Evolutionary conservation across 2,113 vertebrate species (phyloP).

Genomic region (Patagioenas fasciata): DNA sequence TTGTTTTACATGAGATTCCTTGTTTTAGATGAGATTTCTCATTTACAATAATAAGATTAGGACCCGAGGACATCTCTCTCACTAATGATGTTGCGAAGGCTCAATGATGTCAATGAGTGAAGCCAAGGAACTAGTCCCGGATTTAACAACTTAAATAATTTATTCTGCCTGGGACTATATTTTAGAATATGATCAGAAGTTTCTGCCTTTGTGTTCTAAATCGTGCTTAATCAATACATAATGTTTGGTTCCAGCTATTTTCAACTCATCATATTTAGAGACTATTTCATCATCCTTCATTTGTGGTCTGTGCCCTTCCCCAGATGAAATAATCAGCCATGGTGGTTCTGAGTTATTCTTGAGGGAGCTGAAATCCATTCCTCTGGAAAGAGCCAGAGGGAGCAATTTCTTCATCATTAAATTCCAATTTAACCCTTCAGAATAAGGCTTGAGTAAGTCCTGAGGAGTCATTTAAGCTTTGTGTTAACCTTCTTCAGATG

Average conservation of each 20-base stretch:
- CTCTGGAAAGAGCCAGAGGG: background rate
- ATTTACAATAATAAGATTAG: background rate
- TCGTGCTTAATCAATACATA: background rate
- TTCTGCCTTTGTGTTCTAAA: background rate
- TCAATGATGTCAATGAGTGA: background rate
- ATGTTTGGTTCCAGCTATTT: background rate
- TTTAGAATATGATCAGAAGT: background rate
- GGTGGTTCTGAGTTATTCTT: background rate
- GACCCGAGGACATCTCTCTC: background rate
- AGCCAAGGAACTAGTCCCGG: background rate
- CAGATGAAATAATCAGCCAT: background rate
- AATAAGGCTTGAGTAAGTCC: background rate
- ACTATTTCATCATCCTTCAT: background rate
- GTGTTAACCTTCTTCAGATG: background rate
- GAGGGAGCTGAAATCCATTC: background rate
- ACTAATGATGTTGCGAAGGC: background rate
- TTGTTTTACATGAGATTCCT: background rate
- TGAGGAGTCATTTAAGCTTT: background rate
- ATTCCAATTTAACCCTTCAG: conserved; percentile 41
- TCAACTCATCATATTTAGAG: background rate
- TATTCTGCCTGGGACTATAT: background rate
- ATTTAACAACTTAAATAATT: background rate
- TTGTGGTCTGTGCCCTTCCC: background rate
- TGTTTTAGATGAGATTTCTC: background rate
- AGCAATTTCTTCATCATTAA: conserved; percentile 10